A percentile compares a stretch with the other conserved stretches of the same genome.
phyloP scores from a whole-genome alignment of 1,140 invertebrate species.

The Ectropis grisescens region DNA sequence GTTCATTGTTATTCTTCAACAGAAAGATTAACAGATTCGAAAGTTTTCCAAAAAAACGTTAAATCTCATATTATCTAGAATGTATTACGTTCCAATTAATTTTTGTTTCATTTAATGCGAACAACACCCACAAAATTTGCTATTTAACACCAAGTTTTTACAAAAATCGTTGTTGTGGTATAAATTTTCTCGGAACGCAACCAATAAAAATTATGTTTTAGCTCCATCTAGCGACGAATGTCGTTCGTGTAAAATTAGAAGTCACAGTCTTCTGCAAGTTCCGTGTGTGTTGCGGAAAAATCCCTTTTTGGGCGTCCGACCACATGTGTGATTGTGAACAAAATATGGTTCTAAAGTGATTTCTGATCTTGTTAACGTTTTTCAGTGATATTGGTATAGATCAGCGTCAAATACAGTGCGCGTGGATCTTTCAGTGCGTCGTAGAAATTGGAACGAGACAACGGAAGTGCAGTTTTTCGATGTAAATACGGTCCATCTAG shows the following conservation, averaged over 20 bases:
- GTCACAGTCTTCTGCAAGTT: constrained; percentile 66
- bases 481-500: constrained; percentile 66
- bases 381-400: constrained; percentile 32
- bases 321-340: constrained; percentile 70
- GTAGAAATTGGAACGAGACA: constrained; percentile 48
- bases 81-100: too few species aligned
- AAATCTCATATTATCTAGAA: too few species aligned
- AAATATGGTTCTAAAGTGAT: constrained; percentile 64
- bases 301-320: constrained; percentile 71
- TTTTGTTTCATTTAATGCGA: too few species aligned
- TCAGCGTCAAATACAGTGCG: constrained; percentile 40
- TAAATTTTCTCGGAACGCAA: too few species aligned
- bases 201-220: too few species aligned
- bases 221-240: constrained; percentile 53
- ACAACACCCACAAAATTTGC: too few species aligned
- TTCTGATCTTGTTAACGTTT: constrained; percentile 34
- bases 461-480: constrained; percentile 66
- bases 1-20: too few species aligned
- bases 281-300: constrained; percentile 69
- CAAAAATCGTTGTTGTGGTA: too few species aligned
- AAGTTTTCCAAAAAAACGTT: too few species aligned
- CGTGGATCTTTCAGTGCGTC: constrained; percentile 34
- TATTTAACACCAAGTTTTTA: too few species aligned
- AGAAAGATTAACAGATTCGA: too few species aligned
- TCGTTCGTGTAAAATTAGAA: constrained; percentile 61